These are phyloP conservation scores for Lithobates sylvaticus DNA, from an alignment of 2,797 vertebrate genomes.

Conservation along the genomic window DNA sequence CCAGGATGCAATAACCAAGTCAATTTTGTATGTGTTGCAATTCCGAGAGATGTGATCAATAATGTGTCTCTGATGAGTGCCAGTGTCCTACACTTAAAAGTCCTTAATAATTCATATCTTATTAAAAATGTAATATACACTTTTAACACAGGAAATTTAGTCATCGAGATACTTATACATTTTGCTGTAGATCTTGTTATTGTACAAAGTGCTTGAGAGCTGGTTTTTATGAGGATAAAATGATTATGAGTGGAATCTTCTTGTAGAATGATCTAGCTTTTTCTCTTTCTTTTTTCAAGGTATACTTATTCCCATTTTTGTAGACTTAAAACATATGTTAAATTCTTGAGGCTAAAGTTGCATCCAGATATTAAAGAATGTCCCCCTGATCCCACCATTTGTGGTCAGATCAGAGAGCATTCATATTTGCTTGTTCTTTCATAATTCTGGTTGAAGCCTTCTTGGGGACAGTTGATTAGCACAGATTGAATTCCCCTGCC, in stretches of 20 bases:
- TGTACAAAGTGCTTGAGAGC: slow-evolving; percentile 24
- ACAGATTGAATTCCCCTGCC: too few relatives aligned
- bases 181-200: slow-evolving; percentile 21
- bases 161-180: slow-evolving; percentile 27
- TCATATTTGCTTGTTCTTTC: too few relatives aligned
- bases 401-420: too few relatives aligned
- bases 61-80: slow-evolving; percentile 48
- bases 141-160: slow-evolving; percentile 22
- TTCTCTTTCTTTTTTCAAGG: background rate
- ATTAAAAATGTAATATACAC: slow-evolving; percentile 60
- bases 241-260: slow-evolving; percentile 20
- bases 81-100: slow-evolving; percentile 52
- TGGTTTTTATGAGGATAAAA: slow-evolving; percentile 31
- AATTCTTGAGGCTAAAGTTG: too few relatives aligned
- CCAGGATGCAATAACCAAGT: slow-evolving; percentile 14
- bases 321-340: too few relatives aligned
- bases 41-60: slow-evolving; percentile 55
- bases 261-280: background rate
- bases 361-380: too few relatives aligned
- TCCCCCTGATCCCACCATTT: too few relatives aligned
- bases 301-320: background rate
- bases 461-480: too few relatives aligned
- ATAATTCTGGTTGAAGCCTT: too few relatives aligned
- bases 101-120: slow-evolving; percentile 57
- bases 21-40: slow-evolving; percentile 45